Base-by-base conservation (phyloP, 2,797 vertebrate genomes). In the Arremon brunneinucha region DNA sequence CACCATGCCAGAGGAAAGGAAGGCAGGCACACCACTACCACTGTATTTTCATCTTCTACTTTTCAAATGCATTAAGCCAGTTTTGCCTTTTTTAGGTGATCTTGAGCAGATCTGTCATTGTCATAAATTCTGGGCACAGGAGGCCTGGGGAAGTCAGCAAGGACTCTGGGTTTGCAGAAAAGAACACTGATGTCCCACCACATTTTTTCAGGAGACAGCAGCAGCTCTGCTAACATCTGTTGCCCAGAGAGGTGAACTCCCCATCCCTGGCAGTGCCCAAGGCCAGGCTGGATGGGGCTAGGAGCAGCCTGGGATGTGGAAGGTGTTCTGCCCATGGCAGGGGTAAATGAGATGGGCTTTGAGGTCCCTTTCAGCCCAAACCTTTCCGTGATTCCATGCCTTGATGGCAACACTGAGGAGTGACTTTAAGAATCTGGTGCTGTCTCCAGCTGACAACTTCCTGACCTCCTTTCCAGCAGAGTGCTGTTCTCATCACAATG, bases 381-480 rank as follows among this genome's bases (percentile, higher is more conserved):
- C 15, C 16, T 14, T 6, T 49, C 43, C 49, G 49, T 8, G 55
- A 55, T n/a, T 68, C 32, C 11, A 4, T 43, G 55, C 55, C n/a
- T 41, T 57, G 75, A 83, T 32, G 32, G 69, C 79, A 83, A n/a
- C 20, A 8, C 0, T 35, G 24, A 89, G n/a, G 47, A 82, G n/a
- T 37, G 57, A 78, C 84, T 92, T 52, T 37, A 63, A 72, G 59
- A 69, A 76, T 11, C 35, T 8, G 67, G 32, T 34, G 43, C 0
- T 88, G 72, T 93, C 89, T 94, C 69, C 82, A 56, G 85, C 50
- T 55, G 49, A 76, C 87, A 68, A 56, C 21, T 89, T 67, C 60
- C 79, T 85, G 93, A 94, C 88, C 93, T 95, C 80, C 87, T 93
- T 93, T 95, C 80, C 90, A 87, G 71, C 71, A 96, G 91, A 94